Evolutionary conservation across 2,113 vertebrate species (phyloP).

Genomic region (Barbus barbus): DNA sequence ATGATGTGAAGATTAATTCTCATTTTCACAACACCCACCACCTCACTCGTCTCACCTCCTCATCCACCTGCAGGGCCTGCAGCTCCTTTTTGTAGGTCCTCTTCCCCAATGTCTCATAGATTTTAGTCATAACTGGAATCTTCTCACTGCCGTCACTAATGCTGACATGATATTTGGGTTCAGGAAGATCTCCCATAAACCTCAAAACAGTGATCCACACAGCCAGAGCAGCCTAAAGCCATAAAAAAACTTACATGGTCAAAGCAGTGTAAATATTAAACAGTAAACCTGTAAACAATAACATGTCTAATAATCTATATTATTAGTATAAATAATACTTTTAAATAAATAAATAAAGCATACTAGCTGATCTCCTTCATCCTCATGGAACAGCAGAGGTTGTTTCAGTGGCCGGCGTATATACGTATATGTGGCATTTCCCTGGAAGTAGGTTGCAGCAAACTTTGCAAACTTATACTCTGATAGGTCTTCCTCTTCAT

Average conservation of each 20-base stretch:
- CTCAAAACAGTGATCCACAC: constrained; percentile 97
- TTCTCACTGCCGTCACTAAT: constrained; percentile 96
- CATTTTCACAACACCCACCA: no score
- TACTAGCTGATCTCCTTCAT: constrained; percentile 97
- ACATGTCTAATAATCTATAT: background rate
- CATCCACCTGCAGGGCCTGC: constrained; percentile 90
- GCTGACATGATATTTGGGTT: constrained; percentile 94
- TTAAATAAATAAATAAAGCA: background rate
- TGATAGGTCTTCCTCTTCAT: constrained; percentile 92
- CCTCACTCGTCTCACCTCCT: constrained; percentile 79
- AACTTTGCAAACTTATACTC: constrained; percentile 97
- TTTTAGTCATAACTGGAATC: constrained; percentile 98
- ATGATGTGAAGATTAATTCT: no score
- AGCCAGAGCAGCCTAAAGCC: constrained; percentile 85
- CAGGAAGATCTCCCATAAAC: constrained; percentile 97
- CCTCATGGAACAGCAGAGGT: constrained; percentile 92
- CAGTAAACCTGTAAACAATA: background rate
- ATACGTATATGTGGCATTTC: constrained; percentile 86
- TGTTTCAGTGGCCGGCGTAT: constrained; percentile 92
- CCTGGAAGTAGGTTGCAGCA: constrained; percentile 96
- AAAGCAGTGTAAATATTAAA: background rate
- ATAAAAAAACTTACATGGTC: background rate
- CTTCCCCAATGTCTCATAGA: constrained; percentile 97
- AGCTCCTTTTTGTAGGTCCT: constrained; percentile 94
- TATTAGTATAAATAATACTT: background rate